Evolutionary conservation across 2,888 invertebrate species (phyloP).

Genomic region (Thysanoteuthis rhombus): DNA sequence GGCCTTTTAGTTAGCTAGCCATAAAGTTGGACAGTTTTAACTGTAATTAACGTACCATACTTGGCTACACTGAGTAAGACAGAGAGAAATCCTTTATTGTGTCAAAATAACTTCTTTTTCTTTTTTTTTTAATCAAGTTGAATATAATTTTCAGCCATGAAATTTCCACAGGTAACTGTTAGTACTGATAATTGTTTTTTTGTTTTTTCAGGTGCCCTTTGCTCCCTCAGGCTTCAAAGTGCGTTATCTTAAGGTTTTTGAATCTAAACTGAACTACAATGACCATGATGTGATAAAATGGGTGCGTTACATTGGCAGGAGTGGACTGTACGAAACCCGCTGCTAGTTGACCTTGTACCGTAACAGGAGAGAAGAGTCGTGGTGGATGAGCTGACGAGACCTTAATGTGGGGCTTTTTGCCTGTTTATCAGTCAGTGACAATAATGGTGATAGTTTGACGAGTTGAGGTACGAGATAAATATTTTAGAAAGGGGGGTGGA

Average conservation of each 20-base stretch:
- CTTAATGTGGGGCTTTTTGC: not conserved
- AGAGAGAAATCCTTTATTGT: no score
- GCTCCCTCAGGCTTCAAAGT: conserved; percentile 99
- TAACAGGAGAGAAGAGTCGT: not conserved
- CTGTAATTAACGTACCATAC: no score
- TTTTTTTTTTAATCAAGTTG: no score
- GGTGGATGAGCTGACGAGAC: not conserved
- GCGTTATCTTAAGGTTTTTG: conserved; percentile 98
- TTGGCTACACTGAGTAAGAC: no score
- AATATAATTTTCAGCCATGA: no score
- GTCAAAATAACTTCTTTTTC: no score
- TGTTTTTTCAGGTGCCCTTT: conserved; percentile 83
- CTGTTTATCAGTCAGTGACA: not conserved
- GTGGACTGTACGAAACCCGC: conserved; percentile 98
- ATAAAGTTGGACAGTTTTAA: no score
- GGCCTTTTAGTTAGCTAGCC: no score
- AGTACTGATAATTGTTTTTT: no score
- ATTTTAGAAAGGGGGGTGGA: not conserved
- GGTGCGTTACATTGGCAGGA: conserved; percentile 99
- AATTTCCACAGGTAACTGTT: no score
- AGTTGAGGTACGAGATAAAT: not conserved
- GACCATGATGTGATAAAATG: conserved; percentile 99
- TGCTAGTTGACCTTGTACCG: conserved; percentile 74
- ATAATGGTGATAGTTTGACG: not conserved
- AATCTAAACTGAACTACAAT: conserved; percentile 98